Evolutionary conservation across 2,113 vertebrate species (phyloP).

Genomic region (Podocnemis expansa): DNA sequence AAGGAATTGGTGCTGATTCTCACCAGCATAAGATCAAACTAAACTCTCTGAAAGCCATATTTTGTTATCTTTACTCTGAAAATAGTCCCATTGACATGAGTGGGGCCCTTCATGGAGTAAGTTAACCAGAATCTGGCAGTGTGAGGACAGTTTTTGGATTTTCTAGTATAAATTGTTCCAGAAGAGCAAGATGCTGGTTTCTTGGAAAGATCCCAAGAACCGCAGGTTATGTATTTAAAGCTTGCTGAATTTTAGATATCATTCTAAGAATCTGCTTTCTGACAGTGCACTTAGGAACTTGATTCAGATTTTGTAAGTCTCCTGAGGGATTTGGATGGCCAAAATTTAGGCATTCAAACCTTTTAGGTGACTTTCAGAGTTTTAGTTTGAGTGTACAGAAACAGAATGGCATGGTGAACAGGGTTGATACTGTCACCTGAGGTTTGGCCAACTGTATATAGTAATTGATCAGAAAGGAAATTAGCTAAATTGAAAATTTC

Average conservation of each 20-base stretch:
- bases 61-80: not conserved
- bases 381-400: not conserved
- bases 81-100: not conserved
- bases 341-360: not conserved
- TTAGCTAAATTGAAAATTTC: not conserved
- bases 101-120: not conserved
- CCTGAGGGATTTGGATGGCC: rapidly evolving
- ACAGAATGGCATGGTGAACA: not conserved
- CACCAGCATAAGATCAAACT: not conserved
- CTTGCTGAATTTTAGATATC: not conserved
- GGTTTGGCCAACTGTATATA: not conserved
- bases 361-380: not conserved
- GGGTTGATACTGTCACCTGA: not conserved
- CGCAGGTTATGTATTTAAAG: rapidly evolving
- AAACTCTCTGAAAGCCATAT: not conserved
- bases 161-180: not conserved
- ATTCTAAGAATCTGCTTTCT: not conserved
- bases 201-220: not conserved
- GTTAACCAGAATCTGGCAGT: not conserved
- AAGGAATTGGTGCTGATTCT: not conserved
- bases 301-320: not conserved
- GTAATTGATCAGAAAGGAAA: not conserved
- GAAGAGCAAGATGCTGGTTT: not conserved
- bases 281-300: not conserved
- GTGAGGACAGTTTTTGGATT: not conserved